These are phyloP conservation scores for Ganaspis brasiliensis DNA, from an alignment of 2,888 invertebrate genomes.

Conservation along the genomic window DNA sequence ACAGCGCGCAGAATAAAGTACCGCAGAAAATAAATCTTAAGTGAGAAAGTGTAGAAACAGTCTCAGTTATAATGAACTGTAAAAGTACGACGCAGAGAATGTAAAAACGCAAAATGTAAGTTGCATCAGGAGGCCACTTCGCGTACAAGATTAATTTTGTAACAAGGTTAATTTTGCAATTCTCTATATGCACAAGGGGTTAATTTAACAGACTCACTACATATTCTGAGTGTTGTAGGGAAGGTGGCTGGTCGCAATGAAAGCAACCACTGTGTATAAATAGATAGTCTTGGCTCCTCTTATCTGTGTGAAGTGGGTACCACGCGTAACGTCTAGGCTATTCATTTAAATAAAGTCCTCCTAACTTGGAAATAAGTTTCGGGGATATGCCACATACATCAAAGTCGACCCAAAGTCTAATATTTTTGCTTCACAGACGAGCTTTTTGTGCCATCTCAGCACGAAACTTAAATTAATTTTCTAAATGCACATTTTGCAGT, in stretches of 20 bases:
- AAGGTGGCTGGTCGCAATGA: constrained; percentile 49
- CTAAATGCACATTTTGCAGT: neutral
- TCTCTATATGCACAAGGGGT: constrained; percentile 51
- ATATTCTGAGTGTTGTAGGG: constrained; percentile 30
- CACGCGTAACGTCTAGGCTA: constrained; percentile 39
- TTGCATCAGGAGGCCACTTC: constrained; percentile 20
- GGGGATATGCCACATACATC: constrained; percentile 45
- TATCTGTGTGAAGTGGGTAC: constrained; percentile 45
- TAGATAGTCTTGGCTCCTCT: constrained; percentile 46
- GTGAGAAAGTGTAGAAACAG: neutral
- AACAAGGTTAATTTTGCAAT: constrained; percentile 52
- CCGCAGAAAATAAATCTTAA: neutral
- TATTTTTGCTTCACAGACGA: neutral
- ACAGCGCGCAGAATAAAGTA: neutral
- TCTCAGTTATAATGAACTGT: constrained; percentile 19
- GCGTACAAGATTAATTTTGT: constrained; percentile 22
- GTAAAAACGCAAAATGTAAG: neutral
- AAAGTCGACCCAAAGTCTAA: constrained; percentile 17
- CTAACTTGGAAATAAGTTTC: constrained; percentile 59
- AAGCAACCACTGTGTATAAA: constrained; percentile 57
- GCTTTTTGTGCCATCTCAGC: neutral
- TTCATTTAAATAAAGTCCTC: constrained; percentile 60
- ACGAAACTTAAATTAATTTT: neutral
- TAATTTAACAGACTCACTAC: constrained; percentile 57
- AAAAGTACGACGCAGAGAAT: neutral